Conservation (phyloP, 2,888 invertebrate species). For the Nephrocerus scutellatus region DNA sequence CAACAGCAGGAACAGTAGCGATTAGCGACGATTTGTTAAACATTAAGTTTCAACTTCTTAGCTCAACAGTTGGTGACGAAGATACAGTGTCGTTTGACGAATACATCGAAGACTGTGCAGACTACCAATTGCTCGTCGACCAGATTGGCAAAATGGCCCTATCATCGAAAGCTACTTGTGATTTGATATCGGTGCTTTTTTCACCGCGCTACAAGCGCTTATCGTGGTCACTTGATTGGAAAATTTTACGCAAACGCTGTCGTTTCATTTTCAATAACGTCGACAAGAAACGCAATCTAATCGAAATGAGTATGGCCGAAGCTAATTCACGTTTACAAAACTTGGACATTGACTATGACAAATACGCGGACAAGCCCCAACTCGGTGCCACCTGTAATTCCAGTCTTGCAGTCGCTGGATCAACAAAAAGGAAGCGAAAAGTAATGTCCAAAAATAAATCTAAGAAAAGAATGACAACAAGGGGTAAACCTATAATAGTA, state of each 20-base stretch:
- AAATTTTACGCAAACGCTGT: constrained; percentile 35
- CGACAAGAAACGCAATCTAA: constrained; percentile 34
- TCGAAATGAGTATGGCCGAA: constrained; percentile 43
- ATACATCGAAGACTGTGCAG: constrained; percentile 30
- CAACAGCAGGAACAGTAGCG: constrained; percentile 17
- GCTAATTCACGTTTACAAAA: constrained; percentile 39
- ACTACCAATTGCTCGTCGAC: constrained; percentile 34
- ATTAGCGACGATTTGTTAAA: not conserved
- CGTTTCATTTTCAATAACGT: constrained; percentile 31
- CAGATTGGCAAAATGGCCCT: constrained; percentile 30
- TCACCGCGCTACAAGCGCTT: constrained; percentile 40
- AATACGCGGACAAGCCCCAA: constrained; percentile 42
- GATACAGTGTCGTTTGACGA: constrained; percentile 37
- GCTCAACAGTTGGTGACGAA: constrained; percentile 42
- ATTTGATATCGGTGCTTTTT: constrained; percentile 37
- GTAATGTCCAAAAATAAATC: no score
- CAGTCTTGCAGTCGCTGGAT: no score
- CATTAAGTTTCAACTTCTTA: constrained; percentile 37
- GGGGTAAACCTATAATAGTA: no score
- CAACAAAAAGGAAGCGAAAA: no score
- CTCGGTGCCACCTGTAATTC: no score
- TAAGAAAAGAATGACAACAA: no score
- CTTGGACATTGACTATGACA: constrained; percentile 40
- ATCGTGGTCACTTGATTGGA: constrained; percentile 41
- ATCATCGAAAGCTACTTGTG: constrained; percentile 33